phyloP scores from a whole-genome alignment of 2,888 invertebrate genomes.

The Ecliptopera silaceata region DNA sequence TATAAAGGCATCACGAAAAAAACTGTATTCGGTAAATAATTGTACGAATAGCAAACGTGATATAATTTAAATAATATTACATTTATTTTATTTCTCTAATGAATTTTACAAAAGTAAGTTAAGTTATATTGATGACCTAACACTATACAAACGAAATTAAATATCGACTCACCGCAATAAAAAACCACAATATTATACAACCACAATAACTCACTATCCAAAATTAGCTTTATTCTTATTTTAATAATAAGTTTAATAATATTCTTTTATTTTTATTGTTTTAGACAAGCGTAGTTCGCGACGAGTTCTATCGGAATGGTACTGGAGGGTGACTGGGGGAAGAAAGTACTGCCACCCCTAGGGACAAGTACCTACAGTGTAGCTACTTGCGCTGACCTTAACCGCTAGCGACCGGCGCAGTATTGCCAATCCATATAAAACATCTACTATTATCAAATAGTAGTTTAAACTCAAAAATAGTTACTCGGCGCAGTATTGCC shows the following conservation, averaged over 20 bases:
- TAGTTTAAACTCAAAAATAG: background rate
- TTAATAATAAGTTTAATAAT: background rate
- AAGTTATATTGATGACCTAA: background rate
- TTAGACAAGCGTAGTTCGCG: conserved; percentile 13
- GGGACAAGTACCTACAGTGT: background rate
- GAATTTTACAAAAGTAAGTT: too few relatives aligned
- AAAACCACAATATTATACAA: background rate
- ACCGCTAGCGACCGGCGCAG: conserved; percentile 7
- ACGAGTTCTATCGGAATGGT: conserved; percentile 9
- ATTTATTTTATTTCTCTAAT: too few relatives aligned
- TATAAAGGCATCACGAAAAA: too few relatives aligned
- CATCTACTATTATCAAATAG: too few relatives aligned
- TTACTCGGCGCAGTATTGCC: background rate
- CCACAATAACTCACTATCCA: conserved; percentile 1
- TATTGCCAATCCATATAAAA: background rate
- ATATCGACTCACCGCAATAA: conserved; percentile 10
- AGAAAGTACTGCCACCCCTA: background rate
- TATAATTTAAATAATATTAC: too few relatives aligned
- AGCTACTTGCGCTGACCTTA: conserved; percentile 12
- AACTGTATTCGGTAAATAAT: too few relatives aligned
- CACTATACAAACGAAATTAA: background rate
- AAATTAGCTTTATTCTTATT: background rate
- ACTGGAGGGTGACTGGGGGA: conserved; percentile 14
- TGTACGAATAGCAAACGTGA: too few relatives aligned
- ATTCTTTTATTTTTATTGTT: conserved; percentile 1